These are phyloP conservation scores for Apotomis capreana DNA, from an alignment of 2,888 invertebrate species.

Conservation along the genomic window DNA sequence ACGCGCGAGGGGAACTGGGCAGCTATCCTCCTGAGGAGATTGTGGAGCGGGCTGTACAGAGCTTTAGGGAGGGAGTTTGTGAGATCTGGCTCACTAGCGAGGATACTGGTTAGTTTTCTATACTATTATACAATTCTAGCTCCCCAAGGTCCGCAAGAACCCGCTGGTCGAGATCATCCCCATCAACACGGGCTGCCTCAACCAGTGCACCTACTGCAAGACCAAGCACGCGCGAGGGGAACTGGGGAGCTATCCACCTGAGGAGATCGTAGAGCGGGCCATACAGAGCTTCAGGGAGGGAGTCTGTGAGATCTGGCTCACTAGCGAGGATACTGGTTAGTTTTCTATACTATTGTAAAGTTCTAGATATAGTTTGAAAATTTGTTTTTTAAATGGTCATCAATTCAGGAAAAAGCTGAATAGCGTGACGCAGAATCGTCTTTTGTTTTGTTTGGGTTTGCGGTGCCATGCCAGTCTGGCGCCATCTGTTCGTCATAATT, in stretches of 20 bases:
- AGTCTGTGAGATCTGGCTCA: constrained; percentile 98
- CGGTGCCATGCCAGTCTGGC: too few species aligned
- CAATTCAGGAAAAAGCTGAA: too few species aligned
- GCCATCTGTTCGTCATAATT: too few species aligned
- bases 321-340: constrained; percentile 93
- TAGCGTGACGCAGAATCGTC: too few species aligned
- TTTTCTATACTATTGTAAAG: neutral
- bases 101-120: constrained; percentile 90
- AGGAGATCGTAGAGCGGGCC: constrained; percentile 94
- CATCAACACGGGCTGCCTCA: too few species aligned
- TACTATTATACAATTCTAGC: too few species aligned
- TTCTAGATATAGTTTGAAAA: too few species aligned
- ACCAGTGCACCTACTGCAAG: too few species aligned
- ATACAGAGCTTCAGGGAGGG: constrained; percentile 94
- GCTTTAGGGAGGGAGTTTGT: constrained; percentile 95
- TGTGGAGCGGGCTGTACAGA: constrained; percentile 92
- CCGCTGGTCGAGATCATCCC: too few species aligned
- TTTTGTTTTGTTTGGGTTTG: too few species aligned
- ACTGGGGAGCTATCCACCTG: constrained; percentile 95
- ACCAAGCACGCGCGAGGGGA: constrained; percentile 99
- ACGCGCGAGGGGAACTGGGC: constrained; percentile 97
- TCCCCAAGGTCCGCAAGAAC: too few species aligned
- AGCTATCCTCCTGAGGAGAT: constrained; percentile 96
- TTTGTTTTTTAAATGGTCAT: too few species aligned
- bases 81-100: constrained; percentile 99